A percentile compares a stretch with the other conserved stretches of the same genome.
Conservation (phyloP, 2,888 invertebrate species). For the Cylindroiulus punctatus region DNA sequence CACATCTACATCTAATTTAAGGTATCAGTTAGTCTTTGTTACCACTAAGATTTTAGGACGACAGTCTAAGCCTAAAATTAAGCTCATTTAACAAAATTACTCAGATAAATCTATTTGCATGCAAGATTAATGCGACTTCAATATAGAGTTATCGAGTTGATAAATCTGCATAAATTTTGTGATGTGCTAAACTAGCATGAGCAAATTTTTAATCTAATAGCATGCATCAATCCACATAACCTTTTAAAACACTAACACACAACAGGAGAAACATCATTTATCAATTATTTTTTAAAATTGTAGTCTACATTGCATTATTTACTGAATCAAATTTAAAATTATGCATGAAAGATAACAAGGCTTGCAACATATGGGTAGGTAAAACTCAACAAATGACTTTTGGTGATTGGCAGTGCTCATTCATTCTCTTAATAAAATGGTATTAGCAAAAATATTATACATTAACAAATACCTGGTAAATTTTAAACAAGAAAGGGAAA, state of each 20-base stretch:
- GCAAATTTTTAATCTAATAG: not conserved
- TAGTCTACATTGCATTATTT: not conserved
- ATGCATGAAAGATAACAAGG: not conserved
- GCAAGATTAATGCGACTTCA: not conserved
- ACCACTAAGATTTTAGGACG: not conserved
- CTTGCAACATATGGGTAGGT: not conserved
- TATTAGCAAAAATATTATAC: slow-evolving; percentile 43
- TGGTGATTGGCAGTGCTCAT: slow-evolving; percentile 35
- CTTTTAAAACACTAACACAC: not conserved
- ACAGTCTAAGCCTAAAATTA: not conserved
- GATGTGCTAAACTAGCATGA: not conserved
- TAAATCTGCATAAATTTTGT: not conserved
- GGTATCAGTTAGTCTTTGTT: no score
- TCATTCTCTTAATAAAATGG: slow-evolving; percentile 10
- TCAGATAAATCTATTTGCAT: slow-evolving; percentile 6
- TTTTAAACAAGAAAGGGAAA: not conserved
- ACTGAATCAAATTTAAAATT: not conserved
- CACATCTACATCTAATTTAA: not conserved
- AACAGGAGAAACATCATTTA: not conserved
- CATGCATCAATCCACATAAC: slow-evolving; percentile 9
- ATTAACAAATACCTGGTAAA: slow-evolving; percentile 24
- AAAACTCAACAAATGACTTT: slow-evolving; percentile 23
- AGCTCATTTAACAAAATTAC: not conserved
- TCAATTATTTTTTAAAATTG: not conserved
- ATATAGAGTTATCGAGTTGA: not conserved